These are phyloP conservation scores for Dendrophyllia cribrosa DNA, from an alignment of 64 coral and sea anemone species.

Conservation along the genomic window DNA sequence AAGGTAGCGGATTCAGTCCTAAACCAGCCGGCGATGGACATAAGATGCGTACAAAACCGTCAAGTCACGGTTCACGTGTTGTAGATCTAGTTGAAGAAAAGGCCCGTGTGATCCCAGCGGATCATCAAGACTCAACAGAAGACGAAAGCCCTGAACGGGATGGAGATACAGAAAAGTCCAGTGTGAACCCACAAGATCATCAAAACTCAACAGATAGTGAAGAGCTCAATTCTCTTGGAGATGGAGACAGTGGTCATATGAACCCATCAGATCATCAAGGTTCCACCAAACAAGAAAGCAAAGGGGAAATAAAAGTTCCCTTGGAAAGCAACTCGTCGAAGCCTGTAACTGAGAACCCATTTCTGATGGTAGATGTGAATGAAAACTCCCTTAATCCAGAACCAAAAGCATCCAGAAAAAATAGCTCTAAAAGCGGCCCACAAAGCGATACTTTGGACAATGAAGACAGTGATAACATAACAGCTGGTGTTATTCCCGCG, in stretches of 20 bases:
- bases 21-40: not conserved
- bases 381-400: not conserved
- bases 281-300: not conserved
- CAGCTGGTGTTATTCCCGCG: constrained; percentile 74
- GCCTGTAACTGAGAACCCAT: not conserved
- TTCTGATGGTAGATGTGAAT: not conserved
- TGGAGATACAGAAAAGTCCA: not conserved
- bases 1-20: not conserved
- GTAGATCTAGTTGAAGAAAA: constrained; percentile 12
- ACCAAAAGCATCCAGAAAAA: not conserved
- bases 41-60: not conserved
- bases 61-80: not conserved
- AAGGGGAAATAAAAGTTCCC: not conserved
- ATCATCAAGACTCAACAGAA: not conserved
- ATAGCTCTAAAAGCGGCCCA: not conserved
- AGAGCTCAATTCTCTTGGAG: not conserved
- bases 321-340: not conserved
- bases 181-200: not conserved
- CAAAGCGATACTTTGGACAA: not conserved
- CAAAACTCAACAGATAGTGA: not conserved
- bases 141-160: not conserved
- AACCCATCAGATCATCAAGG: not conserved
- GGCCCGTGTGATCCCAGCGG: not conserved
- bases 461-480: not conserved
- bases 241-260: no score